Percentiles rank a stretch among this genome's conserved stretches.
Evolutionary conservation across 2,797 vertebrate genomes (phyloP).

Genomic region (Pangasius mekongensis): DNA sequence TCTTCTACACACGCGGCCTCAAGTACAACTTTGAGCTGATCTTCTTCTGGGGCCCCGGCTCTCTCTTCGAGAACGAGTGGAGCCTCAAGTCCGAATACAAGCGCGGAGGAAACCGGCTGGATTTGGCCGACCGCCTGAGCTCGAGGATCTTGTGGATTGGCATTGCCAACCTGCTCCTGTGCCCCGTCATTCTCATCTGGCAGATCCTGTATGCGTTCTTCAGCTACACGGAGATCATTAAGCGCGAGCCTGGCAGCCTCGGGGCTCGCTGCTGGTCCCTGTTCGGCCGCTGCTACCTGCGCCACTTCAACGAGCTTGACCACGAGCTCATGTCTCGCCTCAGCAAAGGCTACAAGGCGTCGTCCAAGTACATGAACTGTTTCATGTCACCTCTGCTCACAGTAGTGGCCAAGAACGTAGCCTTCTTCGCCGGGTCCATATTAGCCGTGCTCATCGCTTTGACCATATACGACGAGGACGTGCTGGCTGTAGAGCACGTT

Average conservation of each 20-base stretch:
- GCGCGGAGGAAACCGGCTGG: conserved; percentile 89
- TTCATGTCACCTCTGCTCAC: conserved; percentile 94
- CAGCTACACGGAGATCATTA: conserved; percentile 96
- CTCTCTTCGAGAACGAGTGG: conserved; percentile 97
- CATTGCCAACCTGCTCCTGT: conserved; percentile 93
- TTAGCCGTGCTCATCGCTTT: conserved; percentile 96
- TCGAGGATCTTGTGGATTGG: conserved; percentile 97
- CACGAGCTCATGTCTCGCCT: conserved; percentile 96
- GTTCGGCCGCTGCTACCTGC: conserved; percentile 95
- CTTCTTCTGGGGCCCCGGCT: conserved; percentile 98
- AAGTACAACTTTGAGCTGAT: conserved; percentile 99
- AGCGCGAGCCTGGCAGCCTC: conserved; percentile 94
- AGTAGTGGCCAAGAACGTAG: conserved; percentile 93
- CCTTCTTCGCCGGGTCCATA: conserved; percentile 96
- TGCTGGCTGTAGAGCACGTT: conserved; percentile 93
- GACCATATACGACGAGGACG: conserved; percentile 97
- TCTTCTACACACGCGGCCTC: conserved; percentile 95
- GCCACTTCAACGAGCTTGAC: conserved; percentile 97
- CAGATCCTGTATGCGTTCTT: conserved; percentile 99
- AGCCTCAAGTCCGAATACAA: conserved; percentile 96
- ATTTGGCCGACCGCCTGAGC: conserved; percentile 91
- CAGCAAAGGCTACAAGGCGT: conserved; percentile 95
- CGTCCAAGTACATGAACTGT: conserved; percentile 99
- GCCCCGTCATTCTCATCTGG: conserved; percentile 97
- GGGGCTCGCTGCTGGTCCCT: conserved; percentile 98